phyloP scores from a whole-genome alignment of 2,113 vertebrate species.

The Orientallactaga bullata region DNA sequence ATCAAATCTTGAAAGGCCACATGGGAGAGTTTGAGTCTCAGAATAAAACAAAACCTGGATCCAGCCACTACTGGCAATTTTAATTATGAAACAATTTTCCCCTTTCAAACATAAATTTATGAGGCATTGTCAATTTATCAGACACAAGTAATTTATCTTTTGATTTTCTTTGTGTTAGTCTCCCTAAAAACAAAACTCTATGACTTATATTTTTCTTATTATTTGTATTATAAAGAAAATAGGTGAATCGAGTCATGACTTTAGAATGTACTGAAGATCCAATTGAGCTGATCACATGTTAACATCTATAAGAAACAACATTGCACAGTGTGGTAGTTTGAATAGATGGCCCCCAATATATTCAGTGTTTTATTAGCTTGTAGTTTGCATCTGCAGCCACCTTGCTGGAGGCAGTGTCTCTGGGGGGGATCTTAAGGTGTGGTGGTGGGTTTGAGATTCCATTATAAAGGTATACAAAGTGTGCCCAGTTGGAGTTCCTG shows the following conservation, averaged over 20 bases:
- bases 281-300: neutral
- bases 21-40: neutral
- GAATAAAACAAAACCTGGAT: slow-evolving; percentile 3
- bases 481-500: too few species aligned
- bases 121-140: neutral
- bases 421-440: too few species aligned
- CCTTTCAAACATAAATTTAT: neutral
- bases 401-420: too few species aligned
- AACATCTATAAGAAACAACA: neutral
- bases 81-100: neutral
- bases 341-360: too few species aligned
- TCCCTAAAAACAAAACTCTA: neutral
- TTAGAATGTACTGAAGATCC: neutral
- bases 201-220: neutral
- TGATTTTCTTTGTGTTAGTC: neutral
- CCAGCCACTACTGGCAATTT: neutral
- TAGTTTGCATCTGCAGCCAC: too few species aligned
- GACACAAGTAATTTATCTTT: neutral
- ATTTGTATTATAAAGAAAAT: neutral
- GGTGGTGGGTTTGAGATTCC: too few species aligned
- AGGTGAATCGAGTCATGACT: neutral
- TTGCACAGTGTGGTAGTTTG: too few species aligned
- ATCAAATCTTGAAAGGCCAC: neutral
- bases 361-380: too few species aligned
- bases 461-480: too few species aligned